A percentile compares a stretch with the other conserved stretches of the same genome.
Evolutionary conservation across 2,797 vertebrate species (phyloP).

Genomic region (Sphenodon punctatus): DNA sequence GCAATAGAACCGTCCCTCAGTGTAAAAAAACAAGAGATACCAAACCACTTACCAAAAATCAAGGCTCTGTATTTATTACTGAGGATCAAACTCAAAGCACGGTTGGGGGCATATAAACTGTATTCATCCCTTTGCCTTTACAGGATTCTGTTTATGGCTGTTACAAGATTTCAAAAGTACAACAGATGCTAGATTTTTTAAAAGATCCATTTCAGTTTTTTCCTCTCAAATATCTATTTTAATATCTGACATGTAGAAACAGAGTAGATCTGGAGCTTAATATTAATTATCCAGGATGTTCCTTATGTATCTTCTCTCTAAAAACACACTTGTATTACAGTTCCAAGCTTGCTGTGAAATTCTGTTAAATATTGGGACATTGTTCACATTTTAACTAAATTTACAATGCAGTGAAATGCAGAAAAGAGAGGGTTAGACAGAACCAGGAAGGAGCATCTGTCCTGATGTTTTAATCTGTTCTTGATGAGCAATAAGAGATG

Average conservation of each 20-base stretch:
- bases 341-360: conserved; percentile 5
- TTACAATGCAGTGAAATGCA: background rate
- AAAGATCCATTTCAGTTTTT: background rate
- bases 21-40: background rate
- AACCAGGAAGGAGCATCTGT: background rate
- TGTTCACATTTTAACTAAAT: background rate
- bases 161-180: background rate
- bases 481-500: background rate
- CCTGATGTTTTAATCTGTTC: conserved; percentile 10
- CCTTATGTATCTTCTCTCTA: background rate
- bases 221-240: background rate
- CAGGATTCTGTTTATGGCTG: background rate
- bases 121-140: background rate
- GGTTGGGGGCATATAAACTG: background rate
- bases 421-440: conserved; percentile 21
- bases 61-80: background rate
- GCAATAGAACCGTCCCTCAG: background rate
- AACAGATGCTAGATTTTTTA: background rate
- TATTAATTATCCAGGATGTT: background rate
- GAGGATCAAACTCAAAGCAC: background rate
- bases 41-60: background rate
- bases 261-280: background rate
- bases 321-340: background rate
- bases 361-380: conserved; percentile 24
- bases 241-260: background rate